Percentiles rank a stretch among this genome's conserved stretches.
Conservation (phyloP, 2,888 invertebrate genomes). For the Drosophila maculinotata region DNA sequence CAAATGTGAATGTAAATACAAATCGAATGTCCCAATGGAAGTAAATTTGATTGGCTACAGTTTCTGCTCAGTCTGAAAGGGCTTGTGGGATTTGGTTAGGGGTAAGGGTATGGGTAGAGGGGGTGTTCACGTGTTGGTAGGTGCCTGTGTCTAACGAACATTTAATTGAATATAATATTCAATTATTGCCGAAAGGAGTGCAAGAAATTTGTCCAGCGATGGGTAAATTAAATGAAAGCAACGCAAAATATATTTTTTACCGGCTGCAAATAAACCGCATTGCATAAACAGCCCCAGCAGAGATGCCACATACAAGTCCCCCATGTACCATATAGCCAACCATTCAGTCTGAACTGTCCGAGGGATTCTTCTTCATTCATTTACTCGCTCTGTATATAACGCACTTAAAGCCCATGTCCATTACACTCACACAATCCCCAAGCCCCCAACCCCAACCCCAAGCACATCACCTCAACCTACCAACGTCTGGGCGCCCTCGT, state of each 20-base stretch:
- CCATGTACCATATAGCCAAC: not conserved
- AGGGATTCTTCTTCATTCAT: conserved; percentile 35
- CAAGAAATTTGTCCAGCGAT: conserved; percentile 28
- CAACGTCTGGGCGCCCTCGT: conserved; percentile 31
- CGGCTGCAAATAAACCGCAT: conserved; percentile 51
- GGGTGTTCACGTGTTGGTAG: conserved; percentile 9
- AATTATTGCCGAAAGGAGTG: conserved; percentile 53
- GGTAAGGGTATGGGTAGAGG: not conserved
- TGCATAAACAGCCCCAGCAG: conserved; percentile 54
- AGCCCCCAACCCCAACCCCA: conserved; percentile 1
- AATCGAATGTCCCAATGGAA: conserved; percentile 28
- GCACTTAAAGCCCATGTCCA: conserved; percentile 66
- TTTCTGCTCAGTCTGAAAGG: conserved; percentile 30
- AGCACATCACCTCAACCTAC: conserved; percentile 30
- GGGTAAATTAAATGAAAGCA: conserved; percentile 54
- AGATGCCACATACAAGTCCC: conserved; percentile 22
- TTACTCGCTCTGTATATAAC: conserved; percentile 47
- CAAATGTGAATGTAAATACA: conserved; percentile 25
- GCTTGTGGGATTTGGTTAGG: not conserved
- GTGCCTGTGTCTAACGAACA: conserved; percentile 53
- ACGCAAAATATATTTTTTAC: conserved; percentile 22
- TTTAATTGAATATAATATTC: conserved; percentile 75
- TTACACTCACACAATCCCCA: conserved; percentile 37
- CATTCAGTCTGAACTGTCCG: conserved; percentile 21
- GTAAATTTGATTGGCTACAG: conserved; percentile 52